Evolutionary conservation across 2,113 vertebrate genomes (phyloP).

Genomic region (Pogona vitticeps): DNA sequence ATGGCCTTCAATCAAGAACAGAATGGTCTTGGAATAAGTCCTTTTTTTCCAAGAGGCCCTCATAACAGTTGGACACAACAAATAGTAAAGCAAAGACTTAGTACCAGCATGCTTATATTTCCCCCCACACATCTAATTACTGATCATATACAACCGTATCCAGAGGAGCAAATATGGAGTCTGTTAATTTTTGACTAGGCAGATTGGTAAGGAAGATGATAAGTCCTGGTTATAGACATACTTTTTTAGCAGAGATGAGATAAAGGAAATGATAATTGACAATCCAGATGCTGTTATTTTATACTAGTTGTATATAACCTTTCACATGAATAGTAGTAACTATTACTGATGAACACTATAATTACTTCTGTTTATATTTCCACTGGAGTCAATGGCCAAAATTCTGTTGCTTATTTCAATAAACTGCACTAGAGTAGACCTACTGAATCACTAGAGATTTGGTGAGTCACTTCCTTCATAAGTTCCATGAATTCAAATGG

Average conservation of each 20-base stretch:
- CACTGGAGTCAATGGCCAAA: not conserved
- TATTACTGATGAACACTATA: not conserved
- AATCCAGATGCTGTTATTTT: not conserved
- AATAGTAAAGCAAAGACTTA: not conserved
- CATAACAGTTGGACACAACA: not conserved
- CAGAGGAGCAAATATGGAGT: not conserved
- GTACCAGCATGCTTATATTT: not conserved
- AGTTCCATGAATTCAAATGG: too few species aligned
- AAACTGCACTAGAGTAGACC: too few species aligned
- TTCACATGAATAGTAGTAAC: not conserved
- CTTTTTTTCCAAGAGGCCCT: not conserved
- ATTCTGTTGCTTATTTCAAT: not conserved
- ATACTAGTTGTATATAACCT: not conserved
- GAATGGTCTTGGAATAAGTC: not conserved
- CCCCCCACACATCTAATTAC: not conserved
- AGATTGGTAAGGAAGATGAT: not conserved
- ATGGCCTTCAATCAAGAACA: constrained; percentile 29
- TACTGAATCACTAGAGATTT: too few species aligned
- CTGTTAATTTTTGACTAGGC: not conserved
- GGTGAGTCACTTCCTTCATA: too few species aligned
- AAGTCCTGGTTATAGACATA: not conserved
- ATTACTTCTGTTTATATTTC: not conserved
- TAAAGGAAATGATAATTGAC: not conserved
- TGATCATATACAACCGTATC: not conserved
- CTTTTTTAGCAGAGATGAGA: not conserved